phyloP scores from a whole-genome alignment of 2,888 invertebrate species.

The Caenorhabditis doughertyi region DNA sequence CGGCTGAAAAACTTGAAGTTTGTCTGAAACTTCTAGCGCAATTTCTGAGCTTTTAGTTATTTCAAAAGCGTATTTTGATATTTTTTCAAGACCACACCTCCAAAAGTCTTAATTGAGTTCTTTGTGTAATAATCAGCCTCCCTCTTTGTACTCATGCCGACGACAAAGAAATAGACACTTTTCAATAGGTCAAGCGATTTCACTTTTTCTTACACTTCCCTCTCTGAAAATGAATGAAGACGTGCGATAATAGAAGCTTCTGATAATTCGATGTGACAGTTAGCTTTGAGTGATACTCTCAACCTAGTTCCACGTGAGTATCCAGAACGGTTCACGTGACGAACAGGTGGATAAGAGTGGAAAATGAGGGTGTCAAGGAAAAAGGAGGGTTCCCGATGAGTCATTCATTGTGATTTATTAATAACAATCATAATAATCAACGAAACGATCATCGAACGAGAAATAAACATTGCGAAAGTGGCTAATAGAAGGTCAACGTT shows the following conservation, averaged over 20 bases:
- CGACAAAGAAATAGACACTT: slow-evolving; percentile 6
- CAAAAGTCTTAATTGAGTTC: slow-evolving; percentile 13
- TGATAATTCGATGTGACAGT: slow-evolving; percentile 5
- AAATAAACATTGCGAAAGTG: neutral
- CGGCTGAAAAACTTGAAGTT: no score
- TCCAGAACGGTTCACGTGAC: slow-evolving; percentile 48
- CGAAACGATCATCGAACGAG: slow-evolving; percentile 9
- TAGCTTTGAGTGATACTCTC: neutral
- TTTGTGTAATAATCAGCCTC: slow-evolving; percentile 12
- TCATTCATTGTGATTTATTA: slow-evolving; percentile 12
- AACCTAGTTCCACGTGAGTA: slow-evolving; percentile 16
- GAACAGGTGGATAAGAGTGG: slow-evolving; percentile 5
- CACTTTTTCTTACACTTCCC: slow-evolving; percentile 18
- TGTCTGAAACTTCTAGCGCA: no score
- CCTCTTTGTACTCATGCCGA: slow-evolving; percentile 9
- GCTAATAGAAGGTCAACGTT: slow-evolving; percentile 4
- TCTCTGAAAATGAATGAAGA: slow-evolving; percentile 6
- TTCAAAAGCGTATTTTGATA: no score
- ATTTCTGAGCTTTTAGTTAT: no score
- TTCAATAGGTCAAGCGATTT: neutral
- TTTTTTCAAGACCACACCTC: neutral
- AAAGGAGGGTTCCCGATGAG: slow-evolving; percentile 18
- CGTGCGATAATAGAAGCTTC: neutral
- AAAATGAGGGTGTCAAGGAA: neutral
- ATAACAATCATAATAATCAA: slow-evolving; percentile 14